These are phyloP conservation scores for Dynastes tityus DNA, from an alignment of 2,888 invertebrate species.

Conservation along the genomic window DNA sequence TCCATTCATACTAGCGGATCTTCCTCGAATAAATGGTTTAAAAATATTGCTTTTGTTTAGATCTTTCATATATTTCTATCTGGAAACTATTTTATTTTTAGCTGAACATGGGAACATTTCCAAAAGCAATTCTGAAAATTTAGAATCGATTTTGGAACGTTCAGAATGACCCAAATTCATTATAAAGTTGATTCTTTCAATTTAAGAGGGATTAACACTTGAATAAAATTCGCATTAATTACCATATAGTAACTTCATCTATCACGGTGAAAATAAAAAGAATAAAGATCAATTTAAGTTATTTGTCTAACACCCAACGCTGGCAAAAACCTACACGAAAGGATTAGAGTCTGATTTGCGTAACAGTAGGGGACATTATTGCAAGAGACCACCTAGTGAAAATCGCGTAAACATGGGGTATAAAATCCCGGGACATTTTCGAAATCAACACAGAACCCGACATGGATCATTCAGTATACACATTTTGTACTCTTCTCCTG, in stretches of 20 bases:
- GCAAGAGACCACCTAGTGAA: slow-evolving; percentile 60
- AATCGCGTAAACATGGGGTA: slow-evolving; percentile 59
- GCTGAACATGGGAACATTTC: no score
- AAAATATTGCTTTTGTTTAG: no score
- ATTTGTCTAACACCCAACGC: slow-evolving; percentile 2
- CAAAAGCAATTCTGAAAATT: no score
- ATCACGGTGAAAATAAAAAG: slow-evolving; percentile 1
- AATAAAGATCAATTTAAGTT: slow-evolving; percentile 24
- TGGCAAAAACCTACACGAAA: slow-evolving; percentile 45
- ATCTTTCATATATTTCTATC: no score
- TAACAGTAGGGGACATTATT: slow-evolving; percentile 64
- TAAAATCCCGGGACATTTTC: slow-evolving; percentile 55
- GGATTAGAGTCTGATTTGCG: slow-evolving; percentile 60
- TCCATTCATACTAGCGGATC: not conserved
- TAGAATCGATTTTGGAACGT: no score
- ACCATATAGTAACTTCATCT: not conserved
- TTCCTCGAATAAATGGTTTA: no score
- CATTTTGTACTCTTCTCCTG: slow-evolving; percentile 45
- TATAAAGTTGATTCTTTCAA: no score
- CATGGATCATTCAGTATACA: slow-evolving; percentile 60
- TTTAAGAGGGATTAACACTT: no score
- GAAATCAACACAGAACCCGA: slow-evolving; percentile 48
- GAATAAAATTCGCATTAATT: no score
- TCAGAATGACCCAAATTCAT: no score
- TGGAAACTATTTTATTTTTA: no score